Evolutionary conservation across 2,888 invertebrate genomes (phyloP), one percentile per base, ranked within the genome.

Genomic region (Drosophila testacea): DNA sequence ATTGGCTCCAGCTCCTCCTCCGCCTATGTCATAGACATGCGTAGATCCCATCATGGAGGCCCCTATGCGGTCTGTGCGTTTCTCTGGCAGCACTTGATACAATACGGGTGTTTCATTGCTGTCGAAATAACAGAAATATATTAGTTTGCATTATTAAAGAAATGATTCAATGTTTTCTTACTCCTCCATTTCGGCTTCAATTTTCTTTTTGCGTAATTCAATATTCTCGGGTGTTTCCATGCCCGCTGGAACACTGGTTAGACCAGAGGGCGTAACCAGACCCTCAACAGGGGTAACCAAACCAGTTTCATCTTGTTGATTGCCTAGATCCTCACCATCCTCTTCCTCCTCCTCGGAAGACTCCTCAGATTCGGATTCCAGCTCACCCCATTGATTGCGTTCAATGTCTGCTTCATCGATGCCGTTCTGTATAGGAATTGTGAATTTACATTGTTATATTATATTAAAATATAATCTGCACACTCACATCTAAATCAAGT

Each of bases 161-260:
- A 1, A 4, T n/a, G 7, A 47, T 13, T 13, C 4, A 16, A 1
- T 13, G 34, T 22, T 28, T 1, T 41, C 94, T 92, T 91, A 95
- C 97, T 98, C 97, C 92, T 99, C 99, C 95, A 97, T 97, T 92
- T 98, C 98, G 69, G 95, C 96, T 92, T 99, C 99, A 73, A 98
- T 97, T 91, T 98, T 98, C 93, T 97, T 97, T 94, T 99, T 99
- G 78, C 99, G 94, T 77, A 99, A 94, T 92, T 99, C 99, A 89
- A 99, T 99, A 80, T 98, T 97, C 92, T 99, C 99, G 0, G 99
- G 99, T 0, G 99, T 99, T 93, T 99, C 99, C 93, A 99, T 95
- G 67, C 99, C 99, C 51, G 98, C 96, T 11, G 98, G 98, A 62
- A 98, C 96, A 73, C 95, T 95, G 41, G 97, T 96, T 80, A 98